Percentiles rank a stretch among this genome's conserved stretches.
These are phyloP conservation scores for Notothenia coriiceps DNA, from an alignment of 2,113 vertebrate species.

Conservation along the genomic window DNA sequence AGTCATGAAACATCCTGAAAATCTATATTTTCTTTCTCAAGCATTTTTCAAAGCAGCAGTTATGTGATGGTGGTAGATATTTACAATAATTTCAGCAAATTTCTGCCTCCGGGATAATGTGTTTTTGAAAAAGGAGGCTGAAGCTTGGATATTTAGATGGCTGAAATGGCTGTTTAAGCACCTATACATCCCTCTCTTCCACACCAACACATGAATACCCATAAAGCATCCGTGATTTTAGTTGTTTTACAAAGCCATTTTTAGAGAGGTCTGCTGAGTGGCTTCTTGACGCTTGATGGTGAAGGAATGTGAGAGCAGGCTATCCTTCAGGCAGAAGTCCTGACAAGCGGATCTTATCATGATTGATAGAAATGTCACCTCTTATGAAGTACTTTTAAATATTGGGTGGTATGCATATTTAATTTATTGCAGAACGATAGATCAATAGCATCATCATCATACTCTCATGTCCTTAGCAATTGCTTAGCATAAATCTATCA, in stretches of 20 bases:
- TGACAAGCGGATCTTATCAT: neutral
- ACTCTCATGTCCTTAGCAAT: no score
- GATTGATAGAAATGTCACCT: neutral
- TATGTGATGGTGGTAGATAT: slow-evolving; percentile 49
- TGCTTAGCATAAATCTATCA: neutral
- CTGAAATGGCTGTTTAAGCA: slow-evolving; percentile 53
- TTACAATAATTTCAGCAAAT: slow-evolving; percentile 47
- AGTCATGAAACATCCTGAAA: slow-evolving; percentile 28
- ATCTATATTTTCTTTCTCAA: slow-evolving; percentile 18
- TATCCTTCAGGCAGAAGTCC: neutral
- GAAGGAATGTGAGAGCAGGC: neutral
- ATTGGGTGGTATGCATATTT: neutral
- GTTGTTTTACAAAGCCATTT: neutral
- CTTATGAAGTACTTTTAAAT: neutral
- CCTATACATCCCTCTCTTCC: slow-evolving; percentile 39
- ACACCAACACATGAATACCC: slow-evolving; percentile 33
- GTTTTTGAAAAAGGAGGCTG: slow-evolving; percentile 45
- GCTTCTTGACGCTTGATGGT: neutral
- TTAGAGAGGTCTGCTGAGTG: neutral
- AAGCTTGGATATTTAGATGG: slow-evolving; percentile 39
- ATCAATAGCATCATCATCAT: no score
- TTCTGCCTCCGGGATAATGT: slow-evolving; percentile 54
- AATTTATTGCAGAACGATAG: no score
- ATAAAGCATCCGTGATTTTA: slow-evolving; percentile 15
- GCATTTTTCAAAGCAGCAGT: slow-evolving; percentile 41